These are phyloP conservation scores for Zaprionus taronus DNA, from an alignment of 1,140 invertebrate genomes.

Conservation along the genomic window DNA sequence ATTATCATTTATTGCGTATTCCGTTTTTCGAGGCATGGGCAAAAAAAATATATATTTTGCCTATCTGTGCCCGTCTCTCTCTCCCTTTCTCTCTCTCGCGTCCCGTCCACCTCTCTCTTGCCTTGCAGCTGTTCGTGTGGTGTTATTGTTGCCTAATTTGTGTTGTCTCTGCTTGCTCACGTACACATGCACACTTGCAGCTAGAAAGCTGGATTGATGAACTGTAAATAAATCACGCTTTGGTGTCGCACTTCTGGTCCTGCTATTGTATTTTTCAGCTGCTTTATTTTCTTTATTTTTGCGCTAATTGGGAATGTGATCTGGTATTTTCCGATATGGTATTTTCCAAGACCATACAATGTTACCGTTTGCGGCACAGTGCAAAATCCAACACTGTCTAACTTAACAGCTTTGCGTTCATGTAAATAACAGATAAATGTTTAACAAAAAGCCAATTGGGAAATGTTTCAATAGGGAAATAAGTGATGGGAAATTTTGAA, in stretches of 20 bases:
- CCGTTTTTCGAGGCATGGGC: slow-evolving; percentile 44
- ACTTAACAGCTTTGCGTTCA: neutral
- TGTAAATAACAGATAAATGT: slow-evolving; percentile 10
- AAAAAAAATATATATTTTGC: slow-evolving; percentile 25
- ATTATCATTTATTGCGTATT: slow-evolving; percentile 75
- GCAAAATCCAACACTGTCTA: neutral
- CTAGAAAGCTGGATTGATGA: neutral
- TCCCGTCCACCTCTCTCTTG: neutral
- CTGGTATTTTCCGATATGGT: slow-evolving; percentile 42
- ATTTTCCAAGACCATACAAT: slow-evolving; percentile 48
- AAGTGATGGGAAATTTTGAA: too few species aligned
- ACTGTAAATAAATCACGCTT: slow-evolving; percentile 41
- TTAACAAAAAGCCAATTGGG: neutral
- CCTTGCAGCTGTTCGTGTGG: neutral
- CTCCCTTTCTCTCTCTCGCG: neutral
- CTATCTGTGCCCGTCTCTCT: slow-evolving; percentile 10
- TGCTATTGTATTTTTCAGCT: slow-evolving; percentile 44
- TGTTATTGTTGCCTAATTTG: slow-evolving; percentile 9
- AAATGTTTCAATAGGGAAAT: too few species aligned
- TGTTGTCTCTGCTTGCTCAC: slow-evolving; percentile 11
- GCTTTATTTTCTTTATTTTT: slow-evolving; percentile 48
- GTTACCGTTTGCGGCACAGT: slow-evolving; percentile 11
- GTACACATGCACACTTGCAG: slow-evolving; percentile 3
- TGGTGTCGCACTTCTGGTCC: slow-evolving; percentile 28
- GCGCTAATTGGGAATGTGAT: slow-evolving; percentile 68